Conservation (phyloP, 2,888 invertebrate species). For the Lycophotia porphyrea region DNA sequence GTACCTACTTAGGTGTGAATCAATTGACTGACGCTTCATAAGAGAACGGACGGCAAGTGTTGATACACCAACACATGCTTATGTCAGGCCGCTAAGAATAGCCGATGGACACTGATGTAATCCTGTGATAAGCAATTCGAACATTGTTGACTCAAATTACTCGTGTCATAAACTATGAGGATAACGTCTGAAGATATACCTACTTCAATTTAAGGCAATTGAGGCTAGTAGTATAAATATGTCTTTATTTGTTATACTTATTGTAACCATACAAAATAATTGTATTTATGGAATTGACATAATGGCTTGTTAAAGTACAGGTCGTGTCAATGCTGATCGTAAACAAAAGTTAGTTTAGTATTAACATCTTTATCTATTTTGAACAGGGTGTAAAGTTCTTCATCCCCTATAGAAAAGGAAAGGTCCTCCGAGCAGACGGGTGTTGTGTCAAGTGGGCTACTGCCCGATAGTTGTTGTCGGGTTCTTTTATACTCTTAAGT, state of each 20-base stretch:
- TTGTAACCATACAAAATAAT: neutral
- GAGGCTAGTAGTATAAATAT: neutral
- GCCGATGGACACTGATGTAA: constrained; percentile 67
- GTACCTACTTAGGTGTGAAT: constrained; percentile 8
- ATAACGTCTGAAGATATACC: neutral
- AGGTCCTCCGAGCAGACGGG: no score
- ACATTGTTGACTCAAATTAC: constrained; percentile 32
- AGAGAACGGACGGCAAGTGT: constrained; percentile 36
- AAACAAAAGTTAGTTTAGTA: neutral
- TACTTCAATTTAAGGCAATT: neutral
- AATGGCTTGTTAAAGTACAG: neutral
- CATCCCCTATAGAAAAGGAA: no score
- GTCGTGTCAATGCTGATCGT: neutral
- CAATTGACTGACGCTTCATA: constrained; percentile 45
- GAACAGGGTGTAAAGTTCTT: no score
- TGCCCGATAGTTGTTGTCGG: no score
- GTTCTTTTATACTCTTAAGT: no score
- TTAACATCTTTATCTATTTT: neutral
- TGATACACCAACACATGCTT: constrained; percentile 44
- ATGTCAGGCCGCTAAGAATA: constrained; percentile 66
- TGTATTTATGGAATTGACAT: neutral
- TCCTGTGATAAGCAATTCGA: constrained; percentile 46
- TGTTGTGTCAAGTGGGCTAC: no score
- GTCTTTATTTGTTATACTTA: neutral
- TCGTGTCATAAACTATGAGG: neutral